A percentile compares a stretch with the other conserved stretches of the same genome.
These are phyloP conservation scores for Dromiciops gliroides DNA, from an alignment of 2,113 vertebrate genomes.

Conservation along the genomic window DNA sequence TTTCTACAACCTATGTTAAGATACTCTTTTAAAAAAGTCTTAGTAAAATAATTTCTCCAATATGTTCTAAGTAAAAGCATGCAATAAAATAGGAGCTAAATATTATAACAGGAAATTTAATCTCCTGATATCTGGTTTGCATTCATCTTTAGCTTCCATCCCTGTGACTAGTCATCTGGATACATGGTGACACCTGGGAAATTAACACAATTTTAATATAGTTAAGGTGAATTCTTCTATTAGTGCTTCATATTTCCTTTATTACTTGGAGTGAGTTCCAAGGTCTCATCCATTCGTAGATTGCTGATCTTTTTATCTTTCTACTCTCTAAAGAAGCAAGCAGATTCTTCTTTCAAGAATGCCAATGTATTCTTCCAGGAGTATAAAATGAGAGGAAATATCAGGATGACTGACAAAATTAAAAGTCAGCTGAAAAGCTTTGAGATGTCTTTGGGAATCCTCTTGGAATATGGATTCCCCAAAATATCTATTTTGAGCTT, in stretches of 20 bases:
- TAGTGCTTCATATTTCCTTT: not conserved
- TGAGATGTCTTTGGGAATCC: slow-evolving; percentile 16
- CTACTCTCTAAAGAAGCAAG: not conserved
- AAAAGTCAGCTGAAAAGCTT: not conserved
- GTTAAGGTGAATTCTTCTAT: not conserved
- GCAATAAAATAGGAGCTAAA: slow-evolving; percentile 62
- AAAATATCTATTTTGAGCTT: not conserved
- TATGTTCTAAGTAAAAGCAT: slow-evolving; percentile 63
- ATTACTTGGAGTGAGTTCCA: slow-evolving; percentile 25
- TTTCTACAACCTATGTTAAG: slow-evolving; percentile 32
- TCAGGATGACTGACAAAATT: slow-evolving; percentile 1
- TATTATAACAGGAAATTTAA: slow-evolving; percentile 58
- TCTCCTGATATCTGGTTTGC: slow-evolving; percentile 56
- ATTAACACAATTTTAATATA: slow-evolving; percentile 24
- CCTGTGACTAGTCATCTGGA: slow-evolving; percentile 22
- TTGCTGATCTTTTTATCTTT: not conserved
- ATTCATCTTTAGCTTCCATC: slow-evolving; percentile 43
- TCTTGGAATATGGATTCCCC: slow-evolving; percentile 21
- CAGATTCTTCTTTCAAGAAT: slow-evolving; percentile 34
- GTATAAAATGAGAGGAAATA: not conserved
- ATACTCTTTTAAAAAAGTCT: not conserved
- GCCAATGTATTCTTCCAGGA: slow-evolving; percentile 4
- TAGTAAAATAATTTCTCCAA: slow-evolving; percentile 51
- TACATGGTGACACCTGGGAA: not conserved
- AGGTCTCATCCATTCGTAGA: not conserved